These are phyloP conservation scores for Prenolepis imparis DNA, from an alignment of 2,888 invertebrate genomes.

Conservation along the genomic window DNA sequence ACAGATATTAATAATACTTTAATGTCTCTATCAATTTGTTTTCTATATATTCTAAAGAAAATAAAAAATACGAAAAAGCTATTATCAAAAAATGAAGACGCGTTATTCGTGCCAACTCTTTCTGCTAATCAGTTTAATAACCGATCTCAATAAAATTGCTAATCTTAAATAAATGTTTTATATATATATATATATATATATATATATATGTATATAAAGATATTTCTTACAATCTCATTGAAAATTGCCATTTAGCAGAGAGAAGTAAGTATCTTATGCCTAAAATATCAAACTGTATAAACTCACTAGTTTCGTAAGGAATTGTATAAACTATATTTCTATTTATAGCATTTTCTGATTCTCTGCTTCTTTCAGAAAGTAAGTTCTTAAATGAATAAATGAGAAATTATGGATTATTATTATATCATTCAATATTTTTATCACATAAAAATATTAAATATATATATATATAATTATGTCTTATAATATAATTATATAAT, in stretches of 20 bases:
- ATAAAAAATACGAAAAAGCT: not conserved
- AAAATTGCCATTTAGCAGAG: not conserved
- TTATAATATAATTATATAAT: not conserved
- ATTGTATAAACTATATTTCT: constrained; percentile 6
- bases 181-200: no score
- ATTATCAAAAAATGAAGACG: not conserved
- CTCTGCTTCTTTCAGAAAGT: not conserved
- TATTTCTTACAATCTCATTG: not conserved
- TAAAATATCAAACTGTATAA: constrained; percentile 16
- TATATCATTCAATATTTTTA: not conserved
- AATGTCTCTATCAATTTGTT: not conserved
- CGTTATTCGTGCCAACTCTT: not conserved
- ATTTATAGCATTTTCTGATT: not conserved
- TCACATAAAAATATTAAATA: not conserved
- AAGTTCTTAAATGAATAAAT: not conserved
- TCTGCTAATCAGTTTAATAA: constrained; percentile 26
- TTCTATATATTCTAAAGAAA: not conserved
- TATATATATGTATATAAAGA: not conserved
- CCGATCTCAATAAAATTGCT: not conserved
- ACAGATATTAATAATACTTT: not conserved
- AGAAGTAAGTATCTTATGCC: not conserved
- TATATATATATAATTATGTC: not conserved
- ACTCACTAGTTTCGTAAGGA: not conserved
- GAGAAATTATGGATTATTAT: not conserved
- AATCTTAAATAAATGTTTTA: not conserved